phyloP scores from a whole-genome alignment of 2,113 vertebrate species.

The Anser cygnoides region DNA sequence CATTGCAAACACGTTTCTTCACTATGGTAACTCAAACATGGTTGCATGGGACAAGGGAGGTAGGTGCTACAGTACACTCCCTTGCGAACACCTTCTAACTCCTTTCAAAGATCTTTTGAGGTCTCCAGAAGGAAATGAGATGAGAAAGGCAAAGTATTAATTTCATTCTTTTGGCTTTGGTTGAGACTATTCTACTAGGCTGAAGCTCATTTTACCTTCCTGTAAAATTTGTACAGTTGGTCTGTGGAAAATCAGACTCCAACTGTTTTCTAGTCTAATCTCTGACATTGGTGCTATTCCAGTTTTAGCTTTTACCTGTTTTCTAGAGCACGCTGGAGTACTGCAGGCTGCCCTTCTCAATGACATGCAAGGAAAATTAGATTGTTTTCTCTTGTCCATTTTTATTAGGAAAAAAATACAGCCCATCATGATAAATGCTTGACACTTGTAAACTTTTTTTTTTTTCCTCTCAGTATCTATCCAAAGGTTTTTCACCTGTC shows the following conservation, averaged over 20 bases:
- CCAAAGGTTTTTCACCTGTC: background rate
- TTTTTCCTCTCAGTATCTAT: background rate
- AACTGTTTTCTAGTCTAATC: background rate
- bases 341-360: background rate
- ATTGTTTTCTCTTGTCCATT: background rate
- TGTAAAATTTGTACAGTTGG: background rate
- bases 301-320: background rate
- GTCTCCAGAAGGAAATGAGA: background rate
- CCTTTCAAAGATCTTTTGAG: background rate
- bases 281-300: background rate
- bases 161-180: background rate
- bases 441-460: background rate
- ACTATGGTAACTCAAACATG: background rate
- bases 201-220: background rate
- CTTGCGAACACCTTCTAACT: background rate
- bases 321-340: background rate
- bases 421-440: background rate
- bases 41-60: background rate
- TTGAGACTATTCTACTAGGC: background rate
- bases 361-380: background rate
- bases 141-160: background rate
- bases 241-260: background rate
- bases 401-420: background rate
- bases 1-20: background rate
- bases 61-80: background rate